phyloP scores from a whole-genome alignment of 2,797 vertebrate genomes.

The Acrossocheilus fasciatus region DNA sequence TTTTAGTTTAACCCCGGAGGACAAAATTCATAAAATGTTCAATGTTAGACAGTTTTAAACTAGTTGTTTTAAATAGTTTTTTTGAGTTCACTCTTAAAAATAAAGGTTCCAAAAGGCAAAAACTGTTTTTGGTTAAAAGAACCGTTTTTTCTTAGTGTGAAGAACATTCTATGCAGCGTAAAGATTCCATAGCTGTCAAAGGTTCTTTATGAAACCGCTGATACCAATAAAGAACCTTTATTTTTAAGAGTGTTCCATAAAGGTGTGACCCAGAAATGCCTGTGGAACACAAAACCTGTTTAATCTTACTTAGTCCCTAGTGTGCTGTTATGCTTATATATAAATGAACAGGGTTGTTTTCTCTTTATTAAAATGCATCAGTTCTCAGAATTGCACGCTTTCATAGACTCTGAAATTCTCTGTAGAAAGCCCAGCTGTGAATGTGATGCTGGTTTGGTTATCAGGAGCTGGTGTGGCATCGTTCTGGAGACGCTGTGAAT shows the following conservation, averaged over 20 bases:
- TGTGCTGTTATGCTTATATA: slow-evolving; percentile 3
- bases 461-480: background rate
- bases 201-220: background rate
- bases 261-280: slow-evolving; percentile 25
- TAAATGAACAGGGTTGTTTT: background rate
- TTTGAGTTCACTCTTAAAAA: background rate
- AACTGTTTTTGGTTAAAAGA: background rate
- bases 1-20: background rate
- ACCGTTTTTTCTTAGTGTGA: background rate
- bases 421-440: background rate
- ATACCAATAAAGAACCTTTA: background rate
- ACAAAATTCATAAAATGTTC: background rate
- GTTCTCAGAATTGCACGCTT: background rate
- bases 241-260: background rate
- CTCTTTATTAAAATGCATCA: slow-evolving; percentile 1
- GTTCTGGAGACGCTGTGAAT: background rate
- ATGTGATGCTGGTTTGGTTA: background rate
- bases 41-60: background rate
- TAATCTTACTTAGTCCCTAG: background rate
- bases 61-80: background rate
- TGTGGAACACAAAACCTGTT: background rate
- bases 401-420: background rate
- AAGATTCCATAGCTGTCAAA: background rate
- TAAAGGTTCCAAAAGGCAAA: background rate
- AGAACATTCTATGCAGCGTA: background rate